Evolutionary conservation across 2,113 vertebrate genomes (phyloP), one percentile per base, ranked within the genome.

Genomic region (Crypturellus undulatus): DNA sequence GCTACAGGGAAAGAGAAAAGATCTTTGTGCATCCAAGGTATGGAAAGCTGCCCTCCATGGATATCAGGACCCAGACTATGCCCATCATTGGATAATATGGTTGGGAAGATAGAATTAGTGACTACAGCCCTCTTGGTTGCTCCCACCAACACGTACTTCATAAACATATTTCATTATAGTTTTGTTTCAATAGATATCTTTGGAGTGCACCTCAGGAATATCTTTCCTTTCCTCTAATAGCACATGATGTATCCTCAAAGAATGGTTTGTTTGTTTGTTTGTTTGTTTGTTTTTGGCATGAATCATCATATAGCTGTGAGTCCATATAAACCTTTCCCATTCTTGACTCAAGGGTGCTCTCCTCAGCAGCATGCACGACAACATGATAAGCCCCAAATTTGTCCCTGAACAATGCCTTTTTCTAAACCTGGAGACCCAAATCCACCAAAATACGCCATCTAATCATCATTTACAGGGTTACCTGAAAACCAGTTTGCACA

Each of bases 371-470:
- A 71, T 52, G 43, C 1, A 0, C 38, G 45, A 60, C 75, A 83
- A 56, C 5, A 36, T 36, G 56, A 75, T 47, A 86, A 58, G 20
- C 25, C 73, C 32, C 69, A 64, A 86, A 93, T 38, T 49, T 28
- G 11, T 60, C 60, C 43, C 30, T 83, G 49, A 85, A 86, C 51
- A 90, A 38, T 71, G 52, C 11, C 45, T 71, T 86, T 96, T 52
- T 94, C 84, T 90, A 64, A 95, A 95, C 79, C 36, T 43, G 25
- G 52, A 84, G 17, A 69, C 56, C 90, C 77, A 92, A 79, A 92
- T 92, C 69, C 47, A 84, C 64, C 13, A 79, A 93, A 11, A 3
- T 62, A 64, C 40, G 18, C 36, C 32, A 84, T 34, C 26, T 15
- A 80, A 68, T 22, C 51, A 47, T 78, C 73, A 65, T 94, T 81